Conservation (phyloP, 2,113 vertebrate genomes). For the Capricornis sumatraensis region DNA sequence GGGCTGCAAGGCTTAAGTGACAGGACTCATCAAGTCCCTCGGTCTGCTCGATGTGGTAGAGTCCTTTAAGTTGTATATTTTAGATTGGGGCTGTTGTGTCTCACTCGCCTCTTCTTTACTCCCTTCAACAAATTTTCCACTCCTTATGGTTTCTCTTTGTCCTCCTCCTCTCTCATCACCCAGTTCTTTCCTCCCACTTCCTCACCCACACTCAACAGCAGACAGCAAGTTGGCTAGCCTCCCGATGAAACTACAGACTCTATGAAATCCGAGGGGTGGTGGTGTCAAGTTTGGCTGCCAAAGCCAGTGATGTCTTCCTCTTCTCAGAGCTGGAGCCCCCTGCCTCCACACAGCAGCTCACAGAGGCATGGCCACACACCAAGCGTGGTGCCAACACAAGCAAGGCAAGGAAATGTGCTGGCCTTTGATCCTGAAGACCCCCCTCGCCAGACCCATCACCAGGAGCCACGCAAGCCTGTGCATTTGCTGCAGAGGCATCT, state of each 20-base stretch:
- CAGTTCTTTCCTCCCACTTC: constrained; percentile 62
- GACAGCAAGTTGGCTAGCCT: constrained; percentile 67
- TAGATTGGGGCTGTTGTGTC: not conserved
- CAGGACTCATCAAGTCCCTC: not conserved
- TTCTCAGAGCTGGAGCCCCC: not conserved
- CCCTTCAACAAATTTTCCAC: constrained; percentile 43
- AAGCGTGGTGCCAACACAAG: not conserved
- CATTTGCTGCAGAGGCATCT: not conserved
- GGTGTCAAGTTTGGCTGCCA: not conserved
- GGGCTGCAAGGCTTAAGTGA: not conserved
- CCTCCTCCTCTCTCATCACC: constrained; percentile 57
- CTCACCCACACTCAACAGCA: constrained; percentile 59
- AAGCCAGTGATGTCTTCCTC: not conserved
- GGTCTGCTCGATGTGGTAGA: not conserved
- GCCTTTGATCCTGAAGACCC: not conserved
- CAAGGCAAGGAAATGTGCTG: not conserved
- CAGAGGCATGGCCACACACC: not conserved
- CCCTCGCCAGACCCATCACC: not conserved
- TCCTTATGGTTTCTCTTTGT: constrained; percentile 16
- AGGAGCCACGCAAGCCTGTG: not conserved
- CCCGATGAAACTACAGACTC: constrained; percentile 11
- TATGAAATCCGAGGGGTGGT: not conserved
- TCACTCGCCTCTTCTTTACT: not conserved
- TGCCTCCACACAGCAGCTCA: not conserved
- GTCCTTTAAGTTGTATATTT: not conserved